Conservation (phyloP, 2,888 invertebrate genomes). For the Sinodicranocentrus sp. region DNA sequence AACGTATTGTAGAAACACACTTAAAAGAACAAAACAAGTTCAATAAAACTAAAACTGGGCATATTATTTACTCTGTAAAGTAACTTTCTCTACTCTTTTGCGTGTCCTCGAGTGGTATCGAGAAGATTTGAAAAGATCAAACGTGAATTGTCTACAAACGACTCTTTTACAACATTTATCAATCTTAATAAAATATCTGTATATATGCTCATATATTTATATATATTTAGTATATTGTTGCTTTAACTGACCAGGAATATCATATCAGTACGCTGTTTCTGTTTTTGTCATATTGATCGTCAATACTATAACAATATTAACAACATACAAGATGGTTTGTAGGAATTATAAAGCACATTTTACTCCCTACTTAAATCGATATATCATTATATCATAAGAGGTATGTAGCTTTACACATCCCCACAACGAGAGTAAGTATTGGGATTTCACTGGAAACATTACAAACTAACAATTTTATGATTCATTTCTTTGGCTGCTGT, state of each 20-base stretch:
- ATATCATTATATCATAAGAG: not conserved
- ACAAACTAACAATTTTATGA: not conserved
- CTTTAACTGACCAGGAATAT: slow-evolving; percentile 35
- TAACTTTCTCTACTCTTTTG: not conserved
- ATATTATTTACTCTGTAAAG: no score
- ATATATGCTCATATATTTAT: not conserved
- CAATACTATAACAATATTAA: slow-evolving; percentile 11
- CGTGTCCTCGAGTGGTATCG: not conserved
- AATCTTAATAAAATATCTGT: slow-evolving; percentile 16
- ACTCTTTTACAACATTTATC: slow-evolving; percentile 5
- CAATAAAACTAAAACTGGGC: not conserved
- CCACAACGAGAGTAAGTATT: no score
- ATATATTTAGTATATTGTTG: slow-evolving; percentile 11
- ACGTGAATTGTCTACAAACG: not conserved
- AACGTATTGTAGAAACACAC: slow-evolving; percentile 21
- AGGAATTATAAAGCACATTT: slow-evolving; percentile 28
- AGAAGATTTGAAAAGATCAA: not conserved
- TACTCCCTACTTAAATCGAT: slow-evolving; percentile 1
- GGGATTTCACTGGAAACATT: not conserved
- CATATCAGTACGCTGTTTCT: slow-evolving; percentile 15
- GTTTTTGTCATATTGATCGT: slow-evolving; percentile 17
- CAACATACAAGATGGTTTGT: slow-evolving; percentile 23
- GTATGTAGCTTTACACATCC: not conserved
- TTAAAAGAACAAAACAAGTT: not conserved
- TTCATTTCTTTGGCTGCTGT: slow-evolving; percentile 48